Base-by-base conservation (phyloP, 1,140 invertebrate genomes). In the Gryon sp. region DNA sequence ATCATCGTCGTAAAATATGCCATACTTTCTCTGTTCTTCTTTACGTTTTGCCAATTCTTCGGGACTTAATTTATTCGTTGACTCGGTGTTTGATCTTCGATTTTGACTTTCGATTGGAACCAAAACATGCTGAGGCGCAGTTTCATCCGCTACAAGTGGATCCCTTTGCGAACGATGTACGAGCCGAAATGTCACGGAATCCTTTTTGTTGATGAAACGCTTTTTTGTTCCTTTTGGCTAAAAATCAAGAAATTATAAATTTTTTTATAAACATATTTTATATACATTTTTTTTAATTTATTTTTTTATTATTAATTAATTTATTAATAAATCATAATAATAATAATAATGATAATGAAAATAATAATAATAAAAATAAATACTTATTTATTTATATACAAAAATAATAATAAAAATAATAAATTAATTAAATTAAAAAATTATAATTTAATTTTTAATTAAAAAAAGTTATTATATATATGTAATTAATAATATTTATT, bases 1-100 rank as follows among this genome's bases (percentile, higher is more conserved):
- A 76, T 98, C 95, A 89, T 99, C 97, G 84, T 99, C 96, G 88
- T 93, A 99, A 84, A 94, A 98, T 48, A 99, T 93, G n/a, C 97
- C 97, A 92, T 93, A 98, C 87, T 98, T 97, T 18, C 91, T 87
- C 79, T 95, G 92, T 80, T 98, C 95, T 80, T 96, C 93, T 80
- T 91, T 92, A 0, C 90, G 86, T 52, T 92, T 92, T n/a, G 88
- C 82, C 4, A 76, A 69, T 62, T 91, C 90, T 7, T 65, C 43
- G 2, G 11, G 2, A 6, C 4, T 20, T 19, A 32, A 18, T 34
- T 65, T 36, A 12, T 50, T 80, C 78, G 43, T 3, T 22, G 6
- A 26, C 80, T 82, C 19, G 43, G 5, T 16, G 59, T 4, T 41
- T 86, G 79, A 24, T 43, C 0, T 4, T 80, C 86, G 40, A 38